Evolutionary conservation across 1,140 invertebrate genomes (phyloP).

Genomic region (Eriosoma lanigerum): DNA sequence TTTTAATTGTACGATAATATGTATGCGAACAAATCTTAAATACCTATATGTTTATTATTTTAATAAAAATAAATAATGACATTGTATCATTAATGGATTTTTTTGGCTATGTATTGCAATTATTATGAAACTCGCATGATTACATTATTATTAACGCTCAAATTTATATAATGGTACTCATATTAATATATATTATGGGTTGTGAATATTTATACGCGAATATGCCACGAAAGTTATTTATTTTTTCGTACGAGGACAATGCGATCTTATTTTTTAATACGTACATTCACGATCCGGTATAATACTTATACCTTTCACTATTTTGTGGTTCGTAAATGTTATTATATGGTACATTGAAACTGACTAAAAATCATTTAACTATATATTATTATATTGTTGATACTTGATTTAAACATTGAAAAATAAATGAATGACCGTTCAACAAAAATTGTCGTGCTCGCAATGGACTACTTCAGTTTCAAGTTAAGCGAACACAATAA

Average conservation of each 20-base stretch:
- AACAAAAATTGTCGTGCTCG: not conserved
- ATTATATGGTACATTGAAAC: not conserved
- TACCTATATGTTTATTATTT: too few species aligned
- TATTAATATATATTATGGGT: too few species aligned
- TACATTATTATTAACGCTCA: not conserved
- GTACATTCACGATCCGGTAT: not conserved
- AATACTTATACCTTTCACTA: not conserved
- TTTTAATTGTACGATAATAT: not conserved
- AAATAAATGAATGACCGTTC: not conserved
- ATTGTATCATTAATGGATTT: too few species aligned
- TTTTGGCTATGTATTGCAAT: not conserved
- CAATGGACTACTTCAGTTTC: not conserved
- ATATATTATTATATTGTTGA: not conserved
- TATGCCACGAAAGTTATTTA: constrained; percentile 4
- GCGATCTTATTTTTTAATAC: constrained; percentile 16
- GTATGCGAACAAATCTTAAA: not conserved
- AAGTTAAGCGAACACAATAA: not conserved
- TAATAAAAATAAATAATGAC: too few species aligned
- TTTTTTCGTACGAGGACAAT: constrained; percentile 16
- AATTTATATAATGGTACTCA: not conserved
- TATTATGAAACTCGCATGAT: not conserved
- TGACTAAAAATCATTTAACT: not conserved
- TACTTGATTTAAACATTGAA: too few species aligned
- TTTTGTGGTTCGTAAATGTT: constrained; percentile 6
- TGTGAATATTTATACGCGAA: too few species aligned